Base-by-base conservation (phyloP, 2,888 invertebrate genomes). In the Lepidonotus clava region DNA sequence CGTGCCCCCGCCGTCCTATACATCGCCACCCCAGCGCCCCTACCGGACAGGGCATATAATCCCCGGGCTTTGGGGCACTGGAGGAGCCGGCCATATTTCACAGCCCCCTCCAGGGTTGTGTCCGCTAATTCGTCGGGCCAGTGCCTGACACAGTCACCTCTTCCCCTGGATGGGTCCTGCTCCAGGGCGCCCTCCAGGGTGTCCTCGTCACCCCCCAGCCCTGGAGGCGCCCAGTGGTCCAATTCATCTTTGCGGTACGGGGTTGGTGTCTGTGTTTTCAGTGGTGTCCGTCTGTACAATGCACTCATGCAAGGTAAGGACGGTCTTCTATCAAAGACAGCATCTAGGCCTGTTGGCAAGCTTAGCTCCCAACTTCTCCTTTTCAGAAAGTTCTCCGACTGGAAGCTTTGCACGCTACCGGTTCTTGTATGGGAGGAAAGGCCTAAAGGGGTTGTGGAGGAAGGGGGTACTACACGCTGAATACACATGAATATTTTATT, bases 311-410 rank as follows among this genome's bases (percentile, higher is more conserved):
- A 61, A 61, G 71, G 36, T 8, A 4, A 11, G 38, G 21, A 71
- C 18, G 2, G 36, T 66, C 36, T 46, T 71, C 38, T 71, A 71
- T 71, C 71, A 71, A 71, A 71, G 71, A 71, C 71, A 71, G 38
- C 71, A 71, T 71, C 36, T 6, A 14, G 21, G 36, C 56, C 56
- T 24, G n/a, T n/a, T n/a, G n/a, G n/a, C n/a, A n/a, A n/a, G n/a
- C n/a, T n/a, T n/a, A n/a, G n/a, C n/a, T n/a, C n/a, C n/a, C n/a
- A n/a, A n/a, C n/a, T n/a, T n/a, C n/a, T n/a, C n/a, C n/a, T n/a
- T n/a, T n/a, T n/a, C n/a, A n/a, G n/a, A n/a, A n/a, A n/a, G n/a
- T n/a, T n/a, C n/a, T n/a, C n/a, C n/a, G n/a, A n/a, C n/a, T n/a
- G n/a, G n/a, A n/a, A n/a, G n/a, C n/a, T n/a, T n/a, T n/a, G n/a